These are phyloP conservation scores for Amblyopsis rosae DNA, from an alignment of 2,113 vertebrate species.

Conservation along the genomic window DNA sequence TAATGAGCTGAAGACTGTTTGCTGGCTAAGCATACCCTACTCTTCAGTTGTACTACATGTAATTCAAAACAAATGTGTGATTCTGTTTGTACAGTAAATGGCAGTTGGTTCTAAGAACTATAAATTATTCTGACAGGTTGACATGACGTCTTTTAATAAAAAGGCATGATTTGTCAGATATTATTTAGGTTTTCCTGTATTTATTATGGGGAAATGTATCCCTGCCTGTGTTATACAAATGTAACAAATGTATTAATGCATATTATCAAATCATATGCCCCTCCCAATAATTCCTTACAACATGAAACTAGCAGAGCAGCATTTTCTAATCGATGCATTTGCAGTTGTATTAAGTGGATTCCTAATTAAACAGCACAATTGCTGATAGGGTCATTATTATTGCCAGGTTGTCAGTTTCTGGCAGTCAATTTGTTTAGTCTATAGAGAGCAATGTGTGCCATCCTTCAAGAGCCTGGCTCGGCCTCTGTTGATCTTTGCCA, in stretches of 20 bases:
- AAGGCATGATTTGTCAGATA: no score
- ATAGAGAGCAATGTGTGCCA: constrained; percentile 53
- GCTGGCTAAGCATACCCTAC: no score
- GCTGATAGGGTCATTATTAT: constrained; percentile 27
- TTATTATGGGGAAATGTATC: no score
- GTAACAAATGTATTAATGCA: constrained; percentile 16
- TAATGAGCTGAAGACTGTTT: constrained; percentile 4
- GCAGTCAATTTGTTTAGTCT: constrained; percentile 50
- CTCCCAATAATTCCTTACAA: constrained; percentile 1
- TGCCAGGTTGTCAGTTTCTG: constrained; percentile 52
- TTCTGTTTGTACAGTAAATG: no score
- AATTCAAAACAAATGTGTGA: no score
- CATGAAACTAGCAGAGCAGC: not conserved
- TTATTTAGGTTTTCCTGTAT: no score
- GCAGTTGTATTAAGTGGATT: not conserved
- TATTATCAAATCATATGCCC: not conserved
- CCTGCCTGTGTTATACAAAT: no score
- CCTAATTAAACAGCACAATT: not conserved
- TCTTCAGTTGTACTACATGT: no score
- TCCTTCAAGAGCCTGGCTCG: constrained; percentile 48
- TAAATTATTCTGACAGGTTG: no score
- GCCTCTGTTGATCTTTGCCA: constrained; percentile 59
- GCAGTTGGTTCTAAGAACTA: no score
- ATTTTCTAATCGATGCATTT: constrained; percentile 11
- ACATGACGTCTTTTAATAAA: no score